A percentile compares a stretch with the other conserved stretches of the same genome.
Evolutionary conservation across 2,113 vertebrate genomes (phyloP).

Genomic region (Ophiodon elongatus): DNA sequence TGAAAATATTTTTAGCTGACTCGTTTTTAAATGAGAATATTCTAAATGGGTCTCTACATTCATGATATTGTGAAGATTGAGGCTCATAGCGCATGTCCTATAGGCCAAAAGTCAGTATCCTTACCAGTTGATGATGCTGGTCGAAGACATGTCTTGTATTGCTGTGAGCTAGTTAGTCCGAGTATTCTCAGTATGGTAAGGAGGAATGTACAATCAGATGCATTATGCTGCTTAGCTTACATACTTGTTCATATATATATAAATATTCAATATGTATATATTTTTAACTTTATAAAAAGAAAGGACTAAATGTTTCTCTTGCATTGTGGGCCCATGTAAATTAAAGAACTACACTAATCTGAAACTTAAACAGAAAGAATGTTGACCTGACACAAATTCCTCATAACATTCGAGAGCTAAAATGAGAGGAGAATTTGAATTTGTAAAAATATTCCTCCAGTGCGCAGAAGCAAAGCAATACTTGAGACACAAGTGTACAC

Average conservation of each 20-base stretch:
- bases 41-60: too few relatives aligned
- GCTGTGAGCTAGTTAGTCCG: not conserved
- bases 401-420: not conserved
- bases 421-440: not conserved
- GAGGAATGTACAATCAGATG: not conserved
- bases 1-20: too few relatives aligned
- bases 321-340: not conserved
- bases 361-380: not conserved
- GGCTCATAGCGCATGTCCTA: too few relatives aligned
- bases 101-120: too few relatives aligned
- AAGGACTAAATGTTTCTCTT: not conserved
- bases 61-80: too few relatives aligned
- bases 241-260: too few relatives aligned
- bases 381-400: not conserved
- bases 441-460: not conserved
- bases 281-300: too few relatives aligned
- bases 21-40: too few relatives aligned
- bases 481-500: not conserved
- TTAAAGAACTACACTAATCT: not conserved
- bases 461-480: not conserved
- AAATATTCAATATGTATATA: too few relatives aligned
- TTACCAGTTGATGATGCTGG: not conserved
- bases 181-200: too few relatives aligned
- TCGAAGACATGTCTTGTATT: not conserved
- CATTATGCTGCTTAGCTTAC: not conserved